Evolutionary conservation across 2,797 vertebrate genomes (phyloP), one percentile per base, ranked within the genome.

Genomic region (Anguilla pacifica): DNA sequence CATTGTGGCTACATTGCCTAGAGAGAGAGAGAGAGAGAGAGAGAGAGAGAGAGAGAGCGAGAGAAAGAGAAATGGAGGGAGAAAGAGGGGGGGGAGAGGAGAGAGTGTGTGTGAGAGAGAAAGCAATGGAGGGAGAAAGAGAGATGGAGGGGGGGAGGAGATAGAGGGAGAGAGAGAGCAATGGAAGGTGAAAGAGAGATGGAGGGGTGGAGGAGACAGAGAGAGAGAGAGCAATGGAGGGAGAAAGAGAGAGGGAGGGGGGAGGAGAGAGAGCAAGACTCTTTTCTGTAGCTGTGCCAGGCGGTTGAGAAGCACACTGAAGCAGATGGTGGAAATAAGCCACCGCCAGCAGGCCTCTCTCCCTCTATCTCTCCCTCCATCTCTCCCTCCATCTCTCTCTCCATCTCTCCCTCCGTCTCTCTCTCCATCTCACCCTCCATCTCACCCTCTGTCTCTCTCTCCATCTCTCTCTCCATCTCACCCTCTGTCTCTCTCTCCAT

Each of bases 271-370:
- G 77, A 39, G 61, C 72, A 64, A 72, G 43, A 0, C 7, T n/a
- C 25, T 31, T 31, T 15, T n/a, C 31, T 46, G 35, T 43, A 28
- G 22, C 35, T 67, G 51, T 35, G 35, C 28, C 61, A 43, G 53
- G 53, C 28, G 55, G 46, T 17, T 39, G 25, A 72, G n/a, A 84
- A 81, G 22, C 59, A 70, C 61, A 17, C 61, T 84, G 81, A 87
- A 64, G 46, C 87, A 87, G 82, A 87, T 87, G 87, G 87, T 64
- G 28, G 61, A 87, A 67, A 49, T 28, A 53, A 72, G 81, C 46
- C 28, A 39, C 79, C 39, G 17, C 17, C 35, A 83, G 3, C 6
- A 84, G 86, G 46, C 83, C 39, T 51, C 49, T 51, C 49, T 51
- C 49, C 49, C 9, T 51, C 49, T 9, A 5, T 51, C 9, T 51